A percentile compares a stretch with the other conserved stretches of the same genome.
These are phyloP conservation scores for Copidosoma floridanum DNA, from an alignment of 1,140 invertebrate species.

Conservation along the genomic window DNA sequence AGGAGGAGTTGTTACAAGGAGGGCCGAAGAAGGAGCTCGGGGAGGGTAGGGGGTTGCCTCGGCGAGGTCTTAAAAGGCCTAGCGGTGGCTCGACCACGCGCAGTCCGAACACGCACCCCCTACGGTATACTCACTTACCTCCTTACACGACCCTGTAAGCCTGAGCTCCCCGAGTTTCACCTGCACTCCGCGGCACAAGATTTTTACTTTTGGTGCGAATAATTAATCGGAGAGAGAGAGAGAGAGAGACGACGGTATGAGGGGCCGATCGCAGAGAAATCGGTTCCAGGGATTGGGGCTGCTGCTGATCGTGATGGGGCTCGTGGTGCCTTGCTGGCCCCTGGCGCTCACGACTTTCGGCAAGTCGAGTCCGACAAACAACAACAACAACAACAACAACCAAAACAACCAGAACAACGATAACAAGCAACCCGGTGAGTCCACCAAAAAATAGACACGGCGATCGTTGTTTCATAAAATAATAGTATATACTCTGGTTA, in stretches of 20 bases:
- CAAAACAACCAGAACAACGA: conserved; percentile 53
- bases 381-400: conserved; percentile 56
- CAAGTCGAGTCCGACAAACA: conserved; percentile 60
- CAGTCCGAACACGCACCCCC: conserved; percentile 3
- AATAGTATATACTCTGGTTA: too few relatives aligned
- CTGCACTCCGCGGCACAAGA: too few relatives aligned
- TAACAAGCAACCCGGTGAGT: too few relatives aligned
- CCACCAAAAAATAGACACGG: too few relatives aligned
- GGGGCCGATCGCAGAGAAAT: background rate
- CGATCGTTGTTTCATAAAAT: too few relatives aligned
- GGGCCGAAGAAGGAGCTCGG: too few relatives aligned
- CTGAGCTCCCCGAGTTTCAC: too few relatives aligned
- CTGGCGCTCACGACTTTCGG: conserved; percentile 67
- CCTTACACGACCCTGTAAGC: background rate
- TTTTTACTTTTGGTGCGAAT: background rate
- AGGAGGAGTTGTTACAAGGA: too few relatives aligned
- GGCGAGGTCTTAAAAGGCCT: conserved; percentile 24
- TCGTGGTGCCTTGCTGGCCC: conserved; percentile 55
- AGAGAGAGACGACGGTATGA: too few relatives aligned
- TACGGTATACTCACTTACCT: background rate
- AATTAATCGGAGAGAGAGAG: background rate
- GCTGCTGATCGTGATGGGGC: background rate
- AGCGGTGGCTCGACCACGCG: background rate
- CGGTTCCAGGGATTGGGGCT: background rate
- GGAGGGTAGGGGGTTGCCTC: background rate